Evolutionary conservation across 2,113 vertebrate genomes (phyloP).

Genomic region (Naja naja): DNA sequence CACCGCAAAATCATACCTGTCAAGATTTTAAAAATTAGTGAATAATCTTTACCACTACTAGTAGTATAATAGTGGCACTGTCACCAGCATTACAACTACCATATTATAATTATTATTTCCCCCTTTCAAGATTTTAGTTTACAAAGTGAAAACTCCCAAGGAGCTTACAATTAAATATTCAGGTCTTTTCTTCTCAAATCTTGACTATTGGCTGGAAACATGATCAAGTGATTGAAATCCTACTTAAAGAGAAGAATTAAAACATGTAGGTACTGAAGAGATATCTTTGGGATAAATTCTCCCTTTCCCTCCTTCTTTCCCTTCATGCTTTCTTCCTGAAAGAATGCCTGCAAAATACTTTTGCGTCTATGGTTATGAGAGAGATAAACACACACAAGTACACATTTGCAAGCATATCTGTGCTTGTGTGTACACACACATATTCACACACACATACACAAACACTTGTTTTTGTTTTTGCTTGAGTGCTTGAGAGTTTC

Average conservation of each 20-base stretch:
- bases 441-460: neutral
- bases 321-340: neutral
- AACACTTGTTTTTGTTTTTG: neutral
- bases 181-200: too few relatives aligned
- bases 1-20: neutral
- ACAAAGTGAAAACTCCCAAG: neutral
- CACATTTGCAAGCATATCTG: neutral
- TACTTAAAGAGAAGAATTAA: neutral
- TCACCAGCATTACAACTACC: neutral
- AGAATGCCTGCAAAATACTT: neutral
- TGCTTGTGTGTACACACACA: too few relatives aligned
- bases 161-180: neutral
- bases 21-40: neutral
- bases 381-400: neutral
- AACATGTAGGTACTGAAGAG: neutral
- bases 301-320: neutral
- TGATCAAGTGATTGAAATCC: neutral
- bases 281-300: neutral
- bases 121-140: neutral
- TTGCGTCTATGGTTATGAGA: neutral
- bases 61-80: neutral
- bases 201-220: neutral
- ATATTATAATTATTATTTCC: neutral
- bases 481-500: constrained; percentile 25
- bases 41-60: neutral